Evolutionary conservation across 2,888 invertebrate genomes (phyloP).

Genomic region (Ecdyonurus torrentis): DNA sequence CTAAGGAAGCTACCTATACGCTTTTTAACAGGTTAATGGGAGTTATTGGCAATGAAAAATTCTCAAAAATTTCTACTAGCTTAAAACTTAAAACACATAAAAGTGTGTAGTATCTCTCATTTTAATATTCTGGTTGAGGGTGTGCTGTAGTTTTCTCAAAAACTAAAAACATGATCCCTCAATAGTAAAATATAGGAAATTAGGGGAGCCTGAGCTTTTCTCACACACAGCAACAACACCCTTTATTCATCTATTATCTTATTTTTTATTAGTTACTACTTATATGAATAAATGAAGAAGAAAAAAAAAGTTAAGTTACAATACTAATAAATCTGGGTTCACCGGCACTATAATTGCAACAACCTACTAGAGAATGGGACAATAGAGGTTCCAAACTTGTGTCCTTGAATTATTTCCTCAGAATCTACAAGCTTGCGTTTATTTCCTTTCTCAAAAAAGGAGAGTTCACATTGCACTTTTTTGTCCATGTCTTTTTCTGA

Average conservation of each 20-base stretch:
- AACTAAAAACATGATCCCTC: too few species aligned
- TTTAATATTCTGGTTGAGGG: too few species aligned
- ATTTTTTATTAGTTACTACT: not conserved
- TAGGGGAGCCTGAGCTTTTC: too few species aligned
- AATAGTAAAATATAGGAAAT: too few species aligned
- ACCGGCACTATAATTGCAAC: not conserved
- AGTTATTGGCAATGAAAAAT: not conserved
- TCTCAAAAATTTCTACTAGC: not conserved
- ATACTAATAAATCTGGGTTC: not conserved
- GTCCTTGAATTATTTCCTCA: constrained; percentile 3
- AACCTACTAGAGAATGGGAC: constrained; percentile 3
- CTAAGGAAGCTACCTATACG: too few species aligned
- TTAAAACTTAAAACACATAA: too few species aligned
- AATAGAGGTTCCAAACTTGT: constrained; percentile 5
- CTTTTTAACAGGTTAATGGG: too few species aligned
- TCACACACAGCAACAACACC: too few species aligned
- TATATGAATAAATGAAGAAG: not conserved
- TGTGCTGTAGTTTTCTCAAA: too few species aligned
- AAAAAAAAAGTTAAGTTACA: too few species aligned
- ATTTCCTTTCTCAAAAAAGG: not conserved
- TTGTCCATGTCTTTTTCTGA: not conserved
- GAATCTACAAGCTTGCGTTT: not conserved
- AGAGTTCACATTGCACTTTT: not conserved
- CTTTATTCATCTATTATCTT: too few species aligned
- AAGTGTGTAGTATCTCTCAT: too few species aligned